Conservation (phyloP, 1,140 invertebrate genomes). For the Heliconius congener region DNA sequence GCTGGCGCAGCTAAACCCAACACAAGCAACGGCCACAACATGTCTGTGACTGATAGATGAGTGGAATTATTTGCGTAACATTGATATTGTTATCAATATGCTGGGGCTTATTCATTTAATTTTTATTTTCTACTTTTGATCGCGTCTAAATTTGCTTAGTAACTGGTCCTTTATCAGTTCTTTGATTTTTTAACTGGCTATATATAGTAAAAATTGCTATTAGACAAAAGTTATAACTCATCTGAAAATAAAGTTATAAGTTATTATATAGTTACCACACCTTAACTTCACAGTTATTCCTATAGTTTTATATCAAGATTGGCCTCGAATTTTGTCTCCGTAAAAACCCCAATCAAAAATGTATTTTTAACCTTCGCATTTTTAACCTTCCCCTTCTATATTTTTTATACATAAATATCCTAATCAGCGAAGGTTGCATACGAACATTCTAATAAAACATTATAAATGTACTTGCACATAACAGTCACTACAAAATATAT, state of each 20-base stretch:
- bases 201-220: no score
- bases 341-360: background rate
- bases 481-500: no score
- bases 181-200: background rate
- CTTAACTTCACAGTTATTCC: background rate
- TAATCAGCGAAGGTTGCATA: background rate
- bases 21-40: constrained; percentile 50
- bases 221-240: background rate
- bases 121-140: background rate
- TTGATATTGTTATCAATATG: constrained; percentile 2
- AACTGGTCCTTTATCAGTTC: background rate
- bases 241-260: background rate
- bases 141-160: background rate
- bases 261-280: background rate
- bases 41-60: constrained; percentile 34
- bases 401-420: background rate
- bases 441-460: constrained; percentile 5
- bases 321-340: background rate
- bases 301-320: background rate
- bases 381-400: background rate
- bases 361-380: background rate
- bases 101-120: background rate
- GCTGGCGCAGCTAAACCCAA: constrained; percentile 44
- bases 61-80: background rate
- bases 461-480: background rate